These are phyloP conservation scores for Leucoraja ocellata DNA, from an alignment of 2,797 vertebrate species.

Conservation along the genomic window DNA sequence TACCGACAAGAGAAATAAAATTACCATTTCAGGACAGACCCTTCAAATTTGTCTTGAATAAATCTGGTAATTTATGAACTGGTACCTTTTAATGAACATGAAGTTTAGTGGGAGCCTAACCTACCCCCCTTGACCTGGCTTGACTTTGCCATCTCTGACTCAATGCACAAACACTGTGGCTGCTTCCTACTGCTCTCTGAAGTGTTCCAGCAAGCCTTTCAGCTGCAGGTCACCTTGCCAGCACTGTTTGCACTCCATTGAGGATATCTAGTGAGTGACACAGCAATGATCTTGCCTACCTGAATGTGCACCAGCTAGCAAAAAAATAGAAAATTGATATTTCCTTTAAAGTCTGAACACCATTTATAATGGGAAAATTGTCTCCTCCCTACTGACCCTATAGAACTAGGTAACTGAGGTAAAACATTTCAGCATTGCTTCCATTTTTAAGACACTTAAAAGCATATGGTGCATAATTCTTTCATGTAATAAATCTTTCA, in stretches of 20 bases:
- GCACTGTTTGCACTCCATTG: neutral
- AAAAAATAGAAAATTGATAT: neutral
- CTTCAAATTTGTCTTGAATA: neutral
- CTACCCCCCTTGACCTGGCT: neutral
- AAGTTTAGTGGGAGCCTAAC: neutral
- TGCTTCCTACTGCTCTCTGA: neutral
- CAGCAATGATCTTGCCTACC: neutral
- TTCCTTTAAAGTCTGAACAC: no score
- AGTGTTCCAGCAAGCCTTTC: neutral
- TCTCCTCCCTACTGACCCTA: neutral
- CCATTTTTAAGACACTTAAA: no score
- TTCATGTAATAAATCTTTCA: neutral
- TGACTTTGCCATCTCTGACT: neutral
- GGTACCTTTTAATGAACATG: neutral
- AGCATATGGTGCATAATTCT: neutral
- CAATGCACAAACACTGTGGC: neutral
- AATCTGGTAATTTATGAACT: neutral
- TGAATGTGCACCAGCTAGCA: neutral
- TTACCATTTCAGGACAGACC: no score
- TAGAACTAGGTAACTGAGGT: neutral
- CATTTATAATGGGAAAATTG: neutral
- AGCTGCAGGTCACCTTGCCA: neutral
- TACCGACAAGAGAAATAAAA: no score
- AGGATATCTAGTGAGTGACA: neutral
- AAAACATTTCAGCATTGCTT: neutral